Evolutionary conservation across 1,140 invertebrate species (phyloP).

Genomic region (Pinna nobilis): DNA sequence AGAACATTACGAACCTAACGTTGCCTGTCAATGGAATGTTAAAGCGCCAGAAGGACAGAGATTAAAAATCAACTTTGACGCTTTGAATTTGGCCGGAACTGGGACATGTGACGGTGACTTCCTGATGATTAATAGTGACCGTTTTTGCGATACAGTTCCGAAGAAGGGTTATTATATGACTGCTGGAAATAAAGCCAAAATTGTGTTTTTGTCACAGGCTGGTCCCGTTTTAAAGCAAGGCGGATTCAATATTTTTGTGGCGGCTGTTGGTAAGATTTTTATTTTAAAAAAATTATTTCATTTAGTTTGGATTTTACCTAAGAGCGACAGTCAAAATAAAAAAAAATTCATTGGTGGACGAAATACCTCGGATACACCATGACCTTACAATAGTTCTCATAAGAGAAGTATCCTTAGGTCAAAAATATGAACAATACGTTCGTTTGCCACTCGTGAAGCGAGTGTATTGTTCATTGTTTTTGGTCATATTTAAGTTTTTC

Average conservation of each 20-base stretch:
- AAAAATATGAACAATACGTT: too few relatives aligned
- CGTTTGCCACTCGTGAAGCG: too few relatives aligned
- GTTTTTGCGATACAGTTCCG: constrained; percentile 1
- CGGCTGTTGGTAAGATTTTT: constrained; percentile 19
- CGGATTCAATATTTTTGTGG: constrained; percentile 27
- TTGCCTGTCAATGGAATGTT: constrained; percentile 44
- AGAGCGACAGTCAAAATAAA: background rate
- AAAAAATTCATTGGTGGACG: background rate
- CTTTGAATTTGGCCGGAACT: constrained; percentile 15
- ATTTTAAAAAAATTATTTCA: background rate
- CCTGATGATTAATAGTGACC: constrained; percentile 17
- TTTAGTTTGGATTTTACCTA: background rate
- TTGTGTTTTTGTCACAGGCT: constrained; percentile 21
- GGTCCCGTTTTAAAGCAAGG: constrained; percentile 13
- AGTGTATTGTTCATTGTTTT: too few relatives aligned
- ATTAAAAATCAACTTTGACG: constrained; percentile 24
- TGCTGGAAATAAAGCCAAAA: constrained; percentile 3
- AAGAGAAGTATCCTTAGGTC: too few relatives aligned
- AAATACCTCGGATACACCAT: too few relatives aligned
- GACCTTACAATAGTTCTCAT: too few relatives aligned
- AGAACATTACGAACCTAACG: constrained; percentile 43
- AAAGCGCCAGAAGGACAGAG: constrained; percentile 36
- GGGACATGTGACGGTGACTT: constrained; percentile 18
- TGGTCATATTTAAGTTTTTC: too few relatives aligned
- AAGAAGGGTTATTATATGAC: constrained; percentile 18